Evolutionary conservation across 2,888 invertebrate species (phyloP).

Genomic region (Cephus runcator): DNA sequence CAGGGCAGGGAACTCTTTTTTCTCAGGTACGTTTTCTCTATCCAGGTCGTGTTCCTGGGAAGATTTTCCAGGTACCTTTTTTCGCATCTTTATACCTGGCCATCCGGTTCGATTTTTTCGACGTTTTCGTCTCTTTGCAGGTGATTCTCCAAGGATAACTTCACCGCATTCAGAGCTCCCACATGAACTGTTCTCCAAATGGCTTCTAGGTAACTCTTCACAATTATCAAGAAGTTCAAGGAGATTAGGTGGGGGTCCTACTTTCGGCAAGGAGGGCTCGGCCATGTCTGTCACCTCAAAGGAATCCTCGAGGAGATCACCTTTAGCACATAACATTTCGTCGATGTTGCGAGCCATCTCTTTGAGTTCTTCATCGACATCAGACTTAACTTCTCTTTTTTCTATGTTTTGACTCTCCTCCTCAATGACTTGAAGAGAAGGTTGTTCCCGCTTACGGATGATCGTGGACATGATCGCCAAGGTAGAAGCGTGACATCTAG

Average conservation of each 20-base stretch:
- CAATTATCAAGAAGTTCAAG: slow-evolving; percentile 58
- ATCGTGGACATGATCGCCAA: slow-evolving; percentile 77
- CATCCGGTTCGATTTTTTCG: slow-evolving; percentile 85
- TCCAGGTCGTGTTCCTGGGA: slow-evolving; percentile 28
- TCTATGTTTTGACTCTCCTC: slow-evolving; percentile 33
- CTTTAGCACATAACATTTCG: slow-evolving; percentile 63
- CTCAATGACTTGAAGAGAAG: background rate
- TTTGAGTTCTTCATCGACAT: slow-evolving; percentile 53
- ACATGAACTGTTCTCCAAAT: slow-evolving; percentile 59
- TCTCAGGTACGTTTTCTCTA: slow-evolving; percentile 24
- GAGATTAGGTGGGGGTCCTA: slow-evolving; percentile 56
- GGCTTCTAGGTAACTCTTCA: slow-evolving; percentile 47
- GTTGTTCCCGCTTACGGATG: slow-evolving; percentile 56
- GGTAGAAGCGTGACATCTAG: slow-evolving; percentile 89
- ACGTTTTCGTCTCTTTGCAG: slow-evolving; percentile 69
- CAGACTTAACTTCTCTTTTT: slow-evolving; percentile 39
- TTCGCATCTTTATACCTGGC: slow-evolving; percentile 69
- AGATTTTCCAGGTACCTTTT: slow-evolving; percentile 45
- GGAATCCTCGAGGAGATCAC: slow-evolving; percentile 67
- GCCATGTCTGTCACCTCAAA: slow-evolving; percentile 65
- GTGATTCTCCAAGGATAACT: slow-evolving; percentile 43
- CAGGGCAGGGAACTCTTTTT: slow-evolving; percentile 56
- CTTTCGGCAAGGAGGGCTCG: slow-evolving; percentile 31
- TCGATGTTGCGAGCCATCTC: slow-evolving; percentile 65
- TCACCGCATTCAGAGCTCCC: slow-evolving; percentile 63